phyloP scores from a whole-genome alignment of 2,888 invertebrate species.

The Drosophila testacea region DNA sequence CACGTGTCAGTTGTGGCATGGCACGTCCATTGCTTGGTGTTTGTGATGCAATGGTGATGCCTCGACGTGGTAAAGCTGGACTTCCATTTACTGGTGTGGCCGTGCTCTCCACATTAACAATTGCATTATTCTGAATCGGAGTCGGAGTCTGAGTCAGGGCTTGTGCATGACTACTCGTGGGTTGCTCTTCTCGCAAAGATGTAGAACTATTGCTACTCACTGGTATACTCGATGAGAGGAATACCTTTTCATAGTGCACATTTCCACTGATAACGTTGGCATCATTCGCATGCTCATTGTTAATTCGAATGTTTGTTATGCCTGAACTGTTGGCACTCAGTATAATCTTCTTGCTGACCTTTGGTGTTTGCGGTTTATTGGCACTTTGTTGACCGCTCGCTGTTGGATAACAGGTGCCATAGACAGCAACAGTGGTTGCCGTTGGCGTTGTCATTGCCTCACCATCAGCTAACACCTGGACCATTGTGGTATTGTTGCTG shows the following conservation, averaged over 20 bases:
- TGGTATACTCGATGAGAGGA: constrained; percentile 82
- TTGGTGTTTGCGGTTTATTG: constrained; percentile 70
- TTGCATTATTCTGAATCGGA: neutral
- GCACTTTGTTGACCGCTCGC: constrained; percentile 28
- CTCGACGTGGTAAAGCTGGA: constrained; percentile 57
- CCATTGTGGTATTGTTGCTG: constrained; percentile 81
- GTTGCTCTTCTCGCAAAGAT: constrained; percentile 21
- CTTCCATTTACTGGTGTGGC: constrained; percentile 36
- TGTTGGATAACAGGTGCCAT: constrained; percentile 68
- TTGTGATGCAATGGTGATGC: constrained; percentile 33
- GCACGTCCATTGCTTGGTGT: constrained; percentile 25
- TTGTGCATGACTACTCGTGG: constrained; percentile 32
- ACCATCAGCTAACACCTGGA: constrained; percentile 79
- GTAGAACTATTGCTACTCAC: constrained; percentile 41
- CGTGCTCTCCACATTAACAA: constrained; percentile 23
- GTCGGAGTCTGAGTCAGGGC: constrained; percentile 24
- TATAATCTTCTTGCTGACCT: constrained; percentile 83
- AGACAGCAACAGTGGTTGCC: constrained; percentile 60
- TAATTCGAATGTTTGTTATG: constrained; percentile 83
- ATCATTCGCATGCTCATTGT: constrained; percentile 71
- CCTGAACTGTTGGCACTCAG: constrained; percentile 83
- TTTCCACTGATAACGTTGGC: constrained; percentile 62
- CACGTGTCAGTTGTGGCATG: constrained; percentile 80
- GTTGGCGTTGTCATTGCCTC: constrained; percentile 29
- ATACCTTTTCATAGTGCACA: constrained; percentile 84